Evolutionary conservation across 30 jellyfish, hydroid and myxozoan species (phyloP).

Genomic region (Hydractinia echinata): DNA sequence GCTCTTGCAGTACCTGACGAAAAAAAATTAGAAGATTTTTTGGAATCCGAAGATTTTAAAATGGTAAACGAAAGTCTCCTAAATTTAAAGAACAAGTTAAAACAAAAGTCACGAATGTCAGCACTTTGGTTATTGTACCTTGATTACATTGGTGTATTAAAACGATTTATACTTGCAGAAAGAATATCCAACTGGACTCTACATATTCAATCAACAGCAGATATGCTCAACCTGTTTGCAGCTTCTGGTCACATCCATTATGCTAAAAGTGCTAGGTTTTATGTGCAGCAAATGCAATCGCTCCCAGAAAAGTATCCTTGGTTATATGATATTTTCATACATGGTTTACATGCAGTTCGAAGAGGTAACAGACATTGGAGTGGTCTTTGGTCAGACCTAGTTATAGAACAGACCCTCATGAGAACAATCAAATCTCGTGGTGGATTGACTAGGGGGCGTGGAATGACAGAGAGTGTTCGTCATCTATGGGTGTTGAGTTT

Average conservation of each 20-base stretch:
- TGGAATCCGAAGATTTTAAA: not conserved
- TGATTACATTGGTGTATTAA: conserved; percentile 9
- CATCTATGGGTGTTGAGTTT: conserved; percentile 35
- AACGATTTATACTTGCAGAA: conserved; percentile 44
- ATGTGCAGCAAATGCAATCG: conserved; percentile 31
- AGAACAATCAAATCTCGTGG: conserved; percentile 43
- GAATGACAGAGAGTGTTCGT: conserved; percentile 40
- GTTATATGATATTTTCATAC: conserved; percentile 28
- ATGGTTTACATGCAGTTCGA: conserved; percentile 42
- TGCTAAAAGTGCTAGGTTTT: conserved; percentile 44
- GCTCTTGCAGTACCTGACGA: not conserved
- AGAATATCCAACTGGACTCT: conserved; percentile 50
- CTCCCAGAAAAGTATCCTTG: conserved; percentile 20
- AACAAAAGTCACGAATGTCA: conserved; percentile 39
- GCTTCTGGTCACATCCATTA: conserved; percentile 52
- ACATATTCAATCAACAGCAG: conserved; percentile 25
- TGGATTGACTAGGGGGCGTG: conserved; percentile 52
- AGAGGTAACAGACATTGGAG: conserved; percentile 38
- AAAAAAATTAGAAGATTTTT: not conserved
- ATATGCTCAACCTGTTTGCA: conserved; percentile 63
- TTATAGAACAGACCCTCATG: conserved; percentile 56
- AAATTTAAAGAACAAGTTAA: not conserved
- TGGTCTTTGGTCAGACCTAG: conserved; percentile 52
- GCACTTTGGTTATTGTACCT: conserved; percentile 36
- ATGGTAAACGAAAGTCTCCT: not conserved